Base-by-base conservation (phyloP, 2,888 invertebrate genomes). In the Eilema sororculum region DNA sequence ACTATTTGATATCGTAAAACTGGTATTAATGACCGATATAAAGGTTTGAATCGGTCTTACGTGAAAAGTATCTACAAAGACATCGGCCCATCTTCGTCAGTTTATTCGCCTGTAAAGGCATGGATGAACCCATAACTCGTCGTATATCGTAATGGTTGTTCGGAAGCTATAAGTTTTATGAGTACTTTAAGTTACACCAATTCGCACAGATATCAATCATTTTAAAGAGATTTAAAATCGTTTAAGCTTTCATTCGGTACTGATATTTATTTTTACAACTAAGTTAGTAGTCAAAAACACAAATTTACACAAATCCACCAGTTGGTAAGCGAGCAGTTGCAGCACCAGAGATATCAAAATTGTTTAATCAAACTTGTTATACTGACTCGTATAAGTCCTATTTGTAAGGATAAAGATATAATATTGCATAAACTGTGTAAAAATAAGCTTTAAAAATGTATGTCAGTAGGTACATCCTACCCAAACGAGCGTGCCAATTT, bases 41-140 rank as follows among this genome's bases (percentile, higher is more conserved):
- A 68, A 69, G 68, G 71, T 80, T 82, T 68, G 72, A 86, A 83
- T 85, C 85, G 82, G 78, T 75, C 85, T 84, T 80, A 76, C 81
- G 84, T 88, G 84, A 86, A 83, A 75, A 78, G 75, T 78, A 84
- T 83, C 79, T 60, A 65, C 68, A 62, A 85, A 85, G 85, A 84
- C 78, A 80, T 87, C 84, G 85, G 86, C 83, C 83, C 84, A 86
- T 90, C 86, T 83, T 81, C 84, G 85, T 83, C 84, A 87, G 82
- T 91, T 93, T 90, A 92, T 90, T 89, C 78, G 82, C 86, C 88
- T 87, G 91, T 93, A 92, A 93, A 92, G 88, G 86, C 87, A 89
- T 89, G 87, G 87, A 87, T 86, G 72, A 78, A 77, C 80, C 82
- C 86, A 89, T 90, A 91, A 90, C 88, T 89, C 86, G 86, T 82